Evolutionary conservation across 2,113 vertebrate genomes (phyloP), one percentile per base, ranked within the genome.

Genomic region (Psilopsiagon aymara): DNA sequence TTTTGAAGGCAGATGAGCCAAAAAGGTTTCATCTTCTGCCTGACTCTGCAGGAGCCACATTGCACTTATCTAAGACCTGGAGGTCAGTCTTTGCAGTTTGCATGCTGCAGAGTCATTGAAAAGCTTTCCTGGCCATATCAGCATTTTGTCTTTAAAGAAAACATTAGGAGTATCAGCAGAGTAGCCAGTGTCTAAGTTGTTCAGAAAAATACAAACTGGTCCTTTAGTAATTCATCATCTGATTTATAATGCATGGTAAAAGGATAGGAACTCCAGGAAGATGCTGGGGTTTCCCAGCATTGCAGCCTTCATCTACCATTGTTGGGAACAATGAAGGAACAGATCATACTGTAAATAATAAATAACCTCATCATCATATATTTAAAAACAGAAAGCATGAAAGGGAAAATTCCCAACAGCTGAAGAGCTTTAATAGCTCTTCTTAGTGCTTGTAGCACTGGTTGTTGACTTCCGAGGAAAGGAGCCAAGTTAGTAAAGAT

Each of bases 171-270:
- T 33, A 76, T 83, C 92, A 94, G 64, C 60, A 52, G 86, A 93
- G 52, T 73, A 44, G 20, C 83, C 94, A 90, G 64, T 25, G 9
- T 64, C n/a, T 92, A 90, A 63, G 70, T 35, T 47, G 55, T 82
- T 90, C 68, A 67, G 92, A 94, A 96, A 97, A 96, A 93, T 75
- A 96, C 60, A 95, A 52, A 94, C 60, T 63, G 14, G 37, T 23
- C 85, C 62, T 90, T 98, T 74, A 97, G 97, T 98, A 97, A 97
- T 98, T 96, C 92, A 92, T 97, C 73, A 43, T 80, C 77, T 96
- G 93, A 94, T 97, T 97, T 93, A 98, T 97, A 97, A 97, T 97
- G 59, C 81, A 94, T 93, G 83, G 67, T 96, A 95, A 98, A 96
- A 97, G 43, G 73, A 64, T 49, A 74, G 60, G 82, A 92, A 78